Base-by-base conservation (phyloP, 2,797 vertebrate genomes). In the Anomalospiza imberbis region DNA sequence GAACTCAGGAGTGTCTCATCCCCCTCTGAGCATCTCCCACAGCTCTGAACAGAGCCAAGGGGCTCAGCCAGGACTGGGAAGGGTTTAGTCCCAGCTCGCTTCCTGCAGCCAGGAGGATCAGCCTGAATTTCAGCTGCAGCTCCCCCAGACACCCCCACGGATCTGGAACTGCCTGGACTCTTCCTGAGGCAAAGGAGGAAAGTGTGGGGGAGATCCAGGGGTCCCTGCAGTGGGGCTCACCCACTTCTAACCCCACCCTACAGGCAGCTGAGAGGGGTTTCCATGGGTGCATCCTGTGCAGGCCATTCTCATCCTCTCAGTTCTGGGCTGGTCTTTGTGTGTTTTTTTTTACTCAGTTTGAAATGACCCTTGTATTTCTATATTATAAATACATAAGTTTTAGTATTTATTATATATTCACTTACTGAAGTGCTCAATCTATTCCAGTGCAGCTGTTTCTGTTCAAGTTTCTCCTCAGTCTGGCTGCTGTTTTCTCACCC, bases 371-470 rank as follows among this genome's bases (percentile, higher is more conserved):
- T 7, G 28, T 19, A 51, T 24, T 73, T 3, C 32, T 48, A 1
- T 6, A 0, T 48, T 84, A 14, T 7, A 29, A 53, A 50, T n/a
- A 31, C 38, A 3, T 1, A 1, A 1, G 17, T 54, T 77, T 68
- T 19, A 63, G 12, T 34, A 28, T 61, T 73, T 38, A 7, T 48
- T 17, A 1, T 7, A 17, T 7, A 21, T 70, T 71, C 16, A 13
- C 19, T 55, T 55, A 24, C 17, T 55, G 55, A 68, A 66, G 47
- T 31, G 32, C 40, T 72, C 63, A 11, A 1, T 55, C 50, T 17
- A 12, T 62, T 48, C 36, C 42, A 31, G 57, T 45, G 57, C 85
- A 94, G 71, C 74, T 86, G 60, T 45, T 93, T 80, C 38, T 81
- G 2, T n/a, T 63, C 47, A 26, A 11, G 47, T 71, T 78, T 67